Base-by-base conservation (phyloP, 2,888 invertebrate species). In the Oeneis ivallda region DNA sequence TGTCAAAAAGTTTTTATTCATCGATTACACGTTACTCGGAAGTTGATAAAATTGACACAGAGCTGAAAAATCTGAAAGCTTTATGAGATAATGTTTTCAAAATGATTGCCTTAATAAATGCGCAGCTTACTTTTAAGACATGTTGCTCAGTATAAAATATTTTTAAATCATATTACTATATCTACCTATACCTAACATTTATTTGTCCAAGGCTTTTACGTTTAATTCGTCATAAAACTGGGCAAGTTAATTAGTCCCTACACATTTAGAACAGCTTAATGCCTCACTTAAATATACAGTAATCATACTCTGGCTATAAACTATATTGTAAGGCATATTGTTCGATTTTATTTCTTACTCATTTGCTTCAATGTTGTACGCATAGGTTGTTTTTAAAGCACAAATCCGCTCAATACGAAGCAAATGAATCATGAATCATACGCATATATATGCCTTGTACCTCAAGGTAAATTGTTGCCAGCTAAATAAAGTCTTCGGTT, bases 291-390 rank as follows among this genome's bases (percentile, higher is more conserved):
- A 74, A 69, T 71, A 72, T 72, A 72, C 71, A 72, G 73, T 70
- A 71, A 73, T 70, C 72, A 71, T 70, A 70, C 67, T 69, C 62
- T 43, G 59, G 74, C 72, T 73, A 76, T 77, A 75, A 78, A 81
- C 75, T 75, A 79, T 79, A 78, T 80, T 81, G 80, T 77, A 77
- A 78, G 71, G 72, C 70, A 75, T 74, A 78, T 78, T 79, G 77
- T 79, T 75, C 75, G 71, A 77, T 76, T 76, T 77, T 77, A 77
- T 78, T 75, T 71, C 70, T 70, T 71, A 66, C 74, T 78, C 74
- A 74, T 77, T 74, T 70, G 74, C 73, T 72, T 72, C 75, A 75
- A 74, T 72, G 73, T 74, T 70, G 70, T 68, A 26, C 26, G 26
- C 26, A 26, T 26, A 66, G 62, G 64, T 66, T 66, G 56, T 65